These are phyloP conservation scores for Morinoia aosen DNA, from an alignment of 2,888 invertebrate genomes.

Conservation along the genomic window DNA sequence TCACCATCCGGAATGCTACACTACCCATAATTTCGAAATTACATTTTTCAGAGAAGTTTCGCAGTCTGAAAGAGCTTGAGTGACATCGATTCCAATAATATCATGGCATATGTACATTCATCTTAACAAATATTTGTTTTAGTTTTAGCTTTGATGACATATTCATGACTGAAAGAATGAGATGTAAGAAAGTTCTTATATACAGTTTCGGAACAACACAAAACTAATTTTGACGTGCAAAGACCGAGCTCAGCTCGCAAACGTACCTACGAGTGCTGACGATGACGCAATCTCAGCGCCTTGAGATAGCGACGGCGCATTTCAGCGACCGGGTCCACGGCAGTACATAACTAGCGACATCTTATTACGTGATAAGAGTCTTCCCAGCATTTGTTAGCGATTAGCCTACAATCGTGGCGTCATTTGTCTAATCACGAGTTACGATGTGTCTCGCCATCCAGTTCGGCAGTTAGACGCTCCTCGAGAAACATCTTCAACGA, in stretches of 20 bases:
- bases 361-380: constrained; percentile 42
- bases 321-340: not conserved
- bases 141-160: too few species aligned
- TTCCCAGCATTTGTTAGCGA: constrained; percentile 36
- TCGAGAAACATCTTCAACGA: constrained; percentile 23
- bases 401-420: constrained; percentile 34
- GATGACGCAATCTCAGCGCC: not conserved
- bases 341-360: constrained; percentile 41
- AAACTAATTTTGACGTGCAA: not conserved
- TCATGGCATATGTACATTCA: too few species aligned
- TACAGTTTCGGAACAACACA: too few species aligned
- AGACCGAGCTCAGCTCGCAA: not conserved
- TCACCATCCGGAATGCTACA: not conserved
- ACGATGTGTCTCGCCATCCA: constrained; percentile 42
- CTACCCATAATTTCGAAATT: too few species aligned
- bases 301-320: not conserved
- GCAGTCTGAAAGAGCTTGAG: too few species aligned
- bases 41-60: too few species aligned
- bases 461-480: constrained; percentile 34
- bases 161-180: too few species aligned
- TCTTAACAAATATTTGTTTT: too few species aligned
- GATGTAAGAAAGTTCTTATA: too few species aligned
- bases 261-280: not conserved
- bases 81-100: too few species aligned
- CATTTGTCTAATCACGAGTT: constrained; percentile 45